Percentiles rank a stretch among this genome's conserved stretches.
Conservation (phyloP, 37 sponge, comb jelly and placozoan species). For the Sycon ciliatum region DNA sequence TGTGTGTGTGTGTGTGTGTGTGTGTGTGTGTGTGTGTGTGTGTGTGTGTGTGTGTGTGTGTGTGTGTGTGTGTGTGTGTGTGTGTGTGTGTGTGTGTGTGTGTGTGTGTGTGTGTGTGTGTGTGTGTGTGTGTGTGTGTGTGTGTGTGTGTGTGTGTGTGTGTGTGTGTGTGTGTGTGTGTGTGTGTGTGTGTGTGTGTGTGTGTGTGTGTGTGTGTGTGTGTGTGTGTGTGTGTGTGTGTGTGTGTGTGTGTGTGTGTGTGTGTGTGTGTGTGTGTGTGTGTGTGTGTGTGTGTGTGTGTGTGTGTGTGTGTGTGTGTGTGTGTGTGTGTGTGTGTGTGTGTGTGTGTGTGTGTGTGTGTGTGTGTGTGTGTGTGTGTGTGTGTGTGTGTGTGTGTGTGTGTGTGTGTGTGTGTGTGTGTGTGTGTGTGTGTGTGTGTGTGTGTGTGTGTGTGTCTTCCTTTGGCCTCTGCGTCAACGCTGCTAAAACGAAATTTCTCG, state of each 20-base stretch:
- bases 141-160: too few relatives aligned
- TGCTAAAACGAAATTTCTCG: too few relatives aligned
- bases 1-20: too few relatives aligned
- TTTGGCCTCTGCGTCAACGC: background rate
- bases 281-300: slow-evolving; percentile 15
- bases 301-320: slow-evolving; percentile 13
- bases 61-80: too few relatives aligned
- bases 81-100: too few relatives aligned
- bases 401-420: slow-evolving; percentile 17
- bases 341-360: slow-evolving; percentile 17
- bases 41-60: too few relatives aligned
- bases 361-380: slow-evolving; percentile 17
- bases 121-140: too few relatives aligned
- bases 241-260: slow-evolving; percentile 28
- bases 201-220: slow-evolving; percentile 12
- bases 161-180: too few relatives aligned
- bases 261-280: slow-evolving; percentile 31
- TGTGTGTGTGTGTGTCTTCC: background rate
- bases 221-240: slow-evolving; percentile 6
- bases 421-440: slow-evolving; percentile 38
- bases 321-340: slow-evolving; percentile 17
- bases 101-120: too few relatives aligned
- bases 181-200: background rate
- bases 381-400: slow-evolving; percentile 22
- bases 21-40: too few relatives aligned